Percentiles rank a stretch among this genome's conserved stretches.
Evolutionary conservation across 2,113 vertebrate genomes (phyloP).

Genomic region (Archocentrus centrarchus): DNA sequence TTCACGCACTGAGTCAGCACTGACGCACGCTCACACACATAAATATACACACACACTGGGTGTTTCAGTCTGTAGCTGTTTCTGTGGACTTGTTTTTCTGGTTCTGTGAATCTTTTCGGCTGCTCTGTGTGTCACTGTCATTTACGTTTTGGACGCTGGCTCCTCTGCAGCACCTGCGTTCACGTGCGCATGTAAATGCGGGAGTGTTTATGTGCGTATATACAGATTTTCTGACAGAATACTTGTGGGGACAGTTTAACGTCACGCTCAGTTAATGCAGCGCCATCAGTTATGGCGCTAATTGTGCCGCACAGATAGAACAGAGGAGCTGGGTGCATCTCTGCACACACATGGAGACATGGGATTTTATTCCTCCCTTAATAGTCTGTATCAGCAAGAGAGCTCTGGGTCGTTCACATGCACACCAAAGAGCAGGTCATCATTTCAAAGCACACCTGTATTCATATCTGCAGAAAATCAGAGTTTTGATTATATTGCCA

Average conservation of each 20-base stretch:
- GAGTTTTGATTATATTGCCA: not conserved
- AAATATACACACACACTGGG: slow-evolving; percentile 47
- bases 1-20: slow-evolving; percentile 84
- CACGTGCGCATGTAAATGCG: slow-evolving; percentile 22
- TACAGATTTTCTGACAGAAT: slow-evolving; percentile 4
- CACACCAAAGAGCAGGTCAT: not conserved
- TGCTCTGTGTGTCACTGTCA: slow-evolving; percentile 35
- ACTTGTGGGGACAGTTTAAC: not conserved
- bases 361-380: not conserved
- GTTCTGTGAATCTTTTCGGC: slow-evolving; percentile 61
- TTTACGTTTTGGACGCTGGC: slow-evolving; percentile 26
- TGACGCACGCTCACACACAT: slow-evolving; percentile 72
- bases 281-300: not conserved
- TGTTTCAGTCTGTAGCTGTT: slow-evolving; percentile 66
- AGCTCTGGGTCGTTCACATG: not conserved
- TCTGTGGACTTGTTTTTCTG: slow-evolving; percentile 74
- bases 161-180: slow-evolving; percentile 17
- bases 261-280: not conserved
- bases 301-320: not conserved
- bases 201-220: not conserved
- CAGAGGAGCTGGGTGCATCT: not conserved
- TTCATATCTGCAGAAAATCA: not conserved
- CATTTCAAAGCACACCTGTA: not conserved
- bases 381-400: not conserved
- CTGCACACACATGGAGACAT: not conserved